phyloP scores from a whole-genome alignment of 2,888 invertebrate genomes.

The Meloe dianella region DNA sequence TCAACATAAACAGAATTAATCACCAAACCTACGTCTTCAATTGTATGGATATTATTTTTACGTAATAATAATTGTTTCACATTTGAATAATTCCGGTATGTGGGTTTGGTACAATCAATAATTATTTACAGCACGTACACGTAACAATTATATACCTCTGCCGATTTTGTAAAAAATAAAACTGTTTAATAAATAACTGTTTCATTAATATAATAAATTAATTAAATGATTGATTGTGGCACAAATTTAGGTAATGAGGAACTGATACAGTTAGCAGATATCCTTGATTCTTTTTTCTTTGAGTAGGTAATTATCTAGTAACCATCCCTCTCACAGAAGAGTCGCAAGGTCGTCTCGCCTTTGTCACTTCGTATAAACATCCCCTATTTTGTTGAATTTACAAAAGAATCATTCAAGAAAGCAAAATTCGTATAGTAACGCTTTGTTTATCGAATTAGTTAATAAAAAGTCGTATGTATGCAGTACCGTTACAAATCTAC shows the following conservation, averaged over 20 bases:
- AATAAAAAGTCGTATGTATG: neutral
- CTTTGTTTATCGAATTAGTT: conserved; percentile 4
- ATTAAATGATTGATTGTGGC: neutral
- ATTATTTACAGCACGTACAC: conserved; percentile 1
- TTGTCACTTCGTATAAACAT: neutral
- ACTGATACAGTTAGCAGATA: neutral
- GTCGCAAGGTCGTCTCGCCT: neutral
- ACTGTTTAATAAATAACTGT: conserved; percentile 2
- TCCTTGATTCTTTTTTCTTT: neutral
- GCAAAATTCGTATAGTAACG: too few relatives aligned
- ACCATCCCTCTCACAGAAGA: neutral
- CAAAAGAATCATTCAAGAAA: neutral
- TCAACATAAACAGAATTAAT: too few relatives aligned
- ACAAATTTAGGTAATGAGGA: neutral
- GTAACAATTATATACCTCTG: too few relatives aligned
- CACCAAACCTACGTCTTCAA: too few relatives aligned
- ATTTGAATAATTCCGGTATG: conserved; percentile 1
- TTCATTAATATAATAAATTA: neutral
- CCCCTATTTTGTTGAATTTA: neutral
- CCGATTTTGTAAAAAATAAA: neutral
- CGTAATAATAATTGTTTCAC: neutral
- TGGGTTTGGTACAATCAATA: neutral
- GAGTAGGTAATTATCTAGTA: neutral
- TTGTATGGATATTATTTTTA: neutral
- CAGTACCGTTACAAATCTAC: conserved; percentile 1